Conservation (phyloP, 2,113 vertebrate species). For the Syngnathoides biaculeatus region DNA sequence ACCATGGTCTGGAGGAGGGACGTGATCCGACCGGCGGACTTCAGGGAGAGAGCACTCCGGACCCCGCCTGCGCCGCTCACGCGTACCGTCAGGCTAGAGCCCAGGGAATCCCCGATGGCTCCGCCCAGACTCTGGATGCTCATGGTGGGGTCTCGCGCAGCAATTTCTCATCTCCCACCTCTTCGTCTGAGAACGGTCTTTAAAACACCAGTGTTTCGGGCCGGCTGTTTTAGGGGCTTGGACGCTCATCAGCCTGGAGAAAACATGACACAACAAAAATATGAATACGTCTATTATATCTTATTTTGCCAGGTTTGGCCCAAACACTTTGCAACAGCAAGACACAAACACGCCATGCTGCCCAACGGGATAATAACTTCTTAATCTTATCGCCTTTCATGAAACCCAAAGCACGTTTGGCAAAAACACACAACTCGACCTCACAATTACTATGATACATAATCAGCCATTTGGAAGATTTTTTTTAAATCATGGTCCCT, state of each 20-base stretch:
- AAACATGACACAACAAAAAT: not conserved
- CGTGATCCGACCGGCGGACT: slow-evolving; percentile 78
- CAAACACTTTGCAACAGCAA: no score
- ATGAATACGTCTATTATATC: no score
- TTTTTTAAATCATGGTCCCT: no score
- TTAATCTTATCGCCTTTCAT: no score
- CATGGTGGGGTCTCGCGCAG: slow-evolving; percentile 53
- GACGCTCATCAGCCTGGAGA: not conserved
- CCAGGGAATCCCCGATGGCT: slow-evolving; percentile 65
- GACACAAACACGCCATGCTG: no score
- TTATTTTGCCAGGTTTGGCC: no score
- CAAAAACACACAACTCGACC: no score
- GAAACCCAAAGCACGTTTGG: no score
- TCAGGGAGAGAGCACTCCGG: slow-evolving; percentile 79
- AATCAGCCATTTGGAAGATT: no score
- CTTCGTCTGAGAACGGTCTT: slow-evolving; percentile 1
- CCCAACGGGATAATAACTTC: no score
- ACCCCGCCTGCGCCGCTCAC: slow-evolving; percentile 72
- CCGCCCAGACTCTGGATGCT: slow-evolving; percentile 67
- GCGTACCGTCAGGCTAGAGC: slow-evolving; percentile 71
- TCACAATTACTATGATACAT: no score
- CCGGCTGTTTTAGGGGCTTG: not conserved
- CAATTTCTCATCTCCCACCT: slow-evolving; percentile 56
- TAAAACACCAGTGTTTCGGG: not conserved
- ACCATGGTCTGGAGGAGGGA: slow-evolving; percentile 90